Evolutionary conservation across 2,888 invertebrate species (phyloP).

Genomic region (Thymelicus sylvestris): DNA sequence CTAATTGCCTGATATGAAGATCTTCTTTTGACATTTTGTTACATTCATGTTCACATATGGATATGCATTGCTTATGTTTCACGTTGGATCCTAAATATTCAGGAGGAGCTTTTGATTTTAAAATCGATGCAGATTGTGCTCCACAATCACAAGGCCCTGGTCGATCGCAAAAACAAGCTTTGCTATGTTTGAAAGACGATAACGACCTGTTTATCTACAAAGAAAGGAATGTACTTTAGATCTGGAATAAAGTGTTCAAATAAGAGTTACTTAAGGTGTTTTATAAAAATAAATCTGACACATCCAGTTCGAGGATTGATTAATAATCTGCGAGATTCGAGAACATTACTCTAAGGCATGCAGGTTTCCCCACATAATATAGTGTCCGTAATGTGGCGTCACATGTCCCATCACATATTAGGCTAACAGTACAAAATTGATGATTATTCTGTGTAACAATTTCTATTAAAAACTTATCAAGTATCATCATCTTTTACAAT

Average conservation of each 20-base stretch:
- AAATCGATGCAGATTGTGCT: neutral
- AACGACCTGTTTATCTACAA: slow-evolving; percentile 1
- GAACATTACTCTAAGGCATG: too few species aligned
- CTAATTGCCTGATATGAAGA: slow-evolving; percentile 35
- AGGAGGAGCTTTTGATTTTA: slow-evolving; percentile 2
- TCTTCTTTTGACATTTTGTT: neutral
- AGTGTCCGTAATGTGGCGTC: too few species aligned
- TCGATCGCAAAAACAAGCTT: slow-evolving; percentile 23
- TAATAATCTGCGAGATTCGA: too few species aligned
- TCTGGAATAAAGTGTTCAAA: neutral
- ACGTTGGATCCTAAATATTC: neutral
- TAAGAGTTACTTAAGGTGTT: too few species aligned
- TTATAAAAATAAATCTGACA: too few species aligned
- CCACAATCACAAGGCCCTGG: slow-evolving; percentile 13
- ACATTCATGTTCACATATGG: neutral
- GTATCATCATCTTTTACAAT: too few species aligned
- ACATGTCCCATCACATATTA: too few species aligned
- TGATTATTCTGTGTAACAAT: too few species aligned
- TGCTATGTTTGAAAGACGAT: slow-evolving; percentile 8
- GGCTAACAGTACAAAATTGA: too few species aligned
- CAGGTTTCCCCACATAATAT: too few species aligned
- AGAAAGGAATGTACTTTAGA: neutral
- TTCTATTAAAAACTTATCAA: too few species aligned
- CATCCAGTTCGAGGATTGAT: too few species aligned
- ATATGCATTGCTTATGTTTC: neutral